Evolutionary conservation across 2,797 vertebrate genomes (phyloP).

Genomic region (Sebastolobus altivelis): DNA sequence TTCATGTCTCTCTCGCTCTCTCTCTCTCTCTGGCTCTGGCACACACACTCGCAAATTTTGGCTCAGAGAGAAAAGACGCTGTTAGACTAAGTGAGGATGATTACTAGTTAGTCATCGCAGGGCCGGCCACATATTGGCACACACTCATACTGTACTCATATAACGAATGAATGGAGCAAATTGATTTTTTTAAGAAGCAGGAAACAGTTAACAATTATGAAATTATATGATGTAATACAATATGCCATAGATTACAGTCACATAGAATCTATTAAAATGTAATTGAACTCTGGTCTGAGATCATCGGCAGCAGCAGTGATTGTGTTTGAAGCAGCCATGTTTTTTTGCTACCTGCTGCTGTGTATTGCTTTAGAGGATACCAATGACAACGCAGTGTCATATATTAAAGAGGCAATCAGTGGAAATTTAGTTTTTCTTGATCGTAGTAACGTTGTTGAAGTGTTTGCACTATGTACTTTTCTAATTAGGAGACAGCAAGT

Average conservation of each 20-base stretch:
- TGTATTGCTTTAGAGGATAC: too few relatives aligned
- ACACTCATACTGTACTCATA: not conserved
- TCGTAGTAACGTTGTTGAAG: not conserved
- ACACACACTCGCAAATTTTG: conserved; percentile 7
- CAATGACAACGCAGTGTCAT: not conserved
- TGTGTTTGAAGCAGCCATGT: too few relatives aligned
- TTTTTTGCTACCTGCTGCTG: too few relatives aligned
- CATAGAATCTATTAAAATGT: conserved; percentile 15
- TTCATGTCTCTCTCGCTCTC: conserved; percentile 31
- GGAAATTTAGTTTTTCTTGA: not conserved
- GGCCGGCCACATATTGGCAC: not conserved
- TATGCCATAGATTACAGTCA: conserved; percentile 26
- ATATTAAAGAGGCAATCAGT: not conserved
- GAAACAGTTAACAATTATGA: conserved; percentile 8
- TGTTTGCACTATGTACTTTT: not conserved
- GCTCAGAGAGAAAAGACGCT: conserved; percentile 14
- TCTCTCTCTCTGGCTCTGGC: not conserved
- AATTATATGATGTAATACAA: conserved; percentile 13
- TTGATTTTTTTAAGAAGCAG: conserved; percentile 1
- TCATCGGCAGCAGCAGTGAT: not conserved
- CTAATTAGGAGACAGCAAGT: not conserved
- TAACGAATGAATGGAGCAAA: not conserved
- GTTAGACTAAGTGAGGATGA: conserved; percentile 29
- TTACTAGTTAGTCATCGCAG: conserved; percentile 17
- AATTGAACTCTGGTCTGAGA: conserved; percentile 4